Base-by-base conservation (phyloP, 2,797 vertebrate species). In the Chloroceryle inda region DNA sequence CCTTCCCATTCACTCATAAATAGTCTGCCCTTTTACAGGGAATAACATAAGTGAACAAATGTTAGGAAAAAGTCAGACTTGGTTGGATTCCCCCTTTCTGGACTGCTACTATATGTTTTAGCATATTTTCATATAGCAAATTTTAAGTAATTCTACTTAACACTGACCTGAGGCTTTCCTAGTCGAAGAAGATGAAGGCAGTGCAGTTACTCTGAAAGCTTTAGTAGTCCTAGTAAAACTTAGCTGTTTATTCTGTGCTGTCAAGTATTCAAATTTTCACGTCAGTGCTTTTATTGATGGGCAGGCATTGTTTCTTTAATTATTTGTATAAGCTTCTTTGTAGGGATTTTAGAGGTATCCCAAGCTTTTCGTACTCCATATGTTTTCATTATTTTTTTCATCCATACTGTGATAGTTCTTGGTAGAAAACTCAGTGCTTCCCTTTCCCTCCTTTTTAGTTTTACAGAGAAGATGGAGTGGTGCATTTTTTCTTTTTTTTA, bases 141-240 rank as follows among this genome's bases (percentile, higher is more conserved):
- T 91, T 92, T 89, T 86, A 73, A 92, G 26, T 72, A 58, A 22
- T 87, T 79, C 45, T 88, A 49, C 44, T 93, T 92, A 77, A 81
- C 38, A 22, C 24, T 77, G 81, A 73, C 62, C 33, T 59, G 35
- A 82, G 83, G 56, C 67, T 95, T 97, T 97, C 78, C 35, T 69
- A 72, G 59, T 62, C 63, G 89, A 93, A 66, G 10, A 89, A 82
- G 86, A 86, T 50, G 61, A 94, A 89, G 59, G 37, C 85, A 85
- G 12, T 80, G 52, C 35, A 83, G 22, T 55, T 66, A 72, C 64
- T 94, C 74, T 58, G 89, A 88, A 95, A 94, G 80, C 20, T 83
- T 83, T 75, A 19, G 29, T 11, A 40, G 11, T 85, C 81, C 40
- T 67, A 82, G 24, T 92, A 93, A 96, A 96, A 87, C 10, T 5